Evolutionary conservation across 1,140 invertebrate species (phyloP).

Genomic region (Trachymyrmex cornetzi): DNA sequence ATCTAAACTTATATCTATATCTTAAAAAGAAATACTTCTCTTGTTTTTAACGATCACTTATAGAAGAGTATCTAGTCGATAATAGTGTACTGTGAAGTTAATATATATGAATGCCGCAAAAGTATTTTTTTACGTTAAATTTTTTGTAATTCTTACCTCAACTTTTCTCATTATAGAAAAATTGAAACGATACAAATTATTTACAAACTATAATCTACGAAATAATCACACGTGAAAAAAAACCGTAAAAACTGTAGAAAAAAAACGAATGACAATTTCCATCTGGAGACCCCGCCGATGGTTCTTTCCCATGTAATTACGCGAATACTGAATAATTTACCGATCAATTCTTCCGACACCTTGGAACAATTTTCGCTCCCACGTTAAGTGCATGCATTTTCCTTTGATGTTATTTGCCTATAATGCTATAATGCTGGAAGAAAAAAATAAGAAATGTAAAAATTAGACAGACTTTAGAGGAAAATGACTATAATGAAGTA

Average conservation of each 20-base stretch:
- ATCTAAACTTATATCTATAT: neutral
- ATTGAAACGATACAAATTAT: neutral
- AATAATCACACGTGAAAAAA: neutral
- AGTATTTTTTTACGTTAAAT: neutral
- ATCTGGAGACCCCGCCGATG: neutral
- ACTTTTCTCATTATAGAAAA: neutral
- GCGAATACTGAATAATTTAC: neutral
- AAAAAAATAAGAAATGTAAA: neutral
- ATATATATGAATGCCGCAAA: neutral
- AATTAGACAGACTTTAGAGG: neutral
- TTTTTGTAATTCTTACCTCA: neutral
- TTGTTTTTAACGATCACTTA: neutral
- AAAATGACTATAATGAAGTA: neutral
- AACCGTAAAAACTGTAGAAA: neutral
- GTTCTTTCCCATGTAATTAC: slow-evolving; percentile 31
- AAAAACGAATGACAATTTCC: slow-evolving; percentile 1
- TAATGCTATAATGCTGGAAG: neutral
- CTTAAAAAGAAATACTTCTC: neutral
- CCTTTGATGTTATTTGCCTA: neutral
- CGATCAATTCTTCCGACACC: neutral
- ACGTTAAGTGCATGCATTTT: neutral
- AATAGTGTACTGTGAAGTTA: neutral
- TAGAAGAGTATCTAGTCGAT: neutral
- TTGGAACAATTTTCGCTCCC: neutral
- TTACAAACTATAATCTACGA: too few relatives aligned